Conservation (phyloP, 2,888 invertebrate species). For the Crematogaster levior region DNA sequence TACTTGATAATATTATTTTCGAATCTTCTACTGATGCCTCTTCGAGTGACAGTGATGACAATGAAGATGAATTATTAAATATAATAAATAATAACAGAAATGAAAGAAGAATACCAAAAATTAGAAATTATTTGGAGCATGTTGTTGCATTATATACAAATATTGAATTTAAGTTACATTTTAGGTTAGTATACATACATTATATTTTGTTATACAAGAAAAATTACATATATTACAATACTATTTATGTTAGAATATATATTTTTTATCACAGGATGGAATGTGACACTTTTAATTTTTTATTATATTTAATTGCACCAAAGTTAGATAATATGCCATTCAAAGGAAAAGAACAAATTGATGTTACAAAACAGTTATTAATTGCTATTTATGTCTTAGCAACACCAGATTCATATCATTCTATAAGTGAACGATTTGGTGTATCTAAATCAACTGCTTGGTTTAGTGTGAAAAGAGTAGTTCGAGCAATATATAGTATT, state of each 20-base stretch:
- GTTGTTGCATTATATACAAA: background rate
- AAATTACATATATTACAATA: too few relatives aligned
- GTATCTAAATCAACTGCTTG: background rate
- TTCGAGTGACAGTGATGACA: slow-evolving; percentile 8
- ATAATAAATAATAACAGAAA: slow-evolving; percentile 14
- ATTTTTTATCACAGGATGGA: background rate
- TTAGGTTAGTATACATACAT: too few relatives aligned
- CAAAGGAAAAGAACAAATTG: background rate
- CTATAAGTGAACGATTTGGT: slow-evolving; percentile 3
- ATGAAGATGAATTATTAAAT: slow-evolving; percentile 15
- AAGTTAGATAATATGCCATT: background rate
- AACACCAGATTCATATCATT: background rate
- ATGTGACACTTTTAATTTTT: background rate
- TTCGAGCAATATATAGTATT: background rate
- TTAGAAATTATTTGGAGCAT: background rate
- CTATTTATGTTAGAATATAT: too few relatives aligned
- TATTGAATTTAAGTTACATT: slow-evolving; percentile 9
- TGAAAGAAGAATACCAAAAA: slow-evolving; percentile 1
- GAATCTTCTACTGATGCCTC: slow-evolving; percentile 2
- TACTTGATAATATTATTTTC: slow-evolving; percentile 19
- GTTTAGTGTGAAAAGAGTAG: background rate
- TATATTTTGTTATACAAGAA: too few relatives aligned
- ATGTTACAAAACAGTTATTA: background rate
- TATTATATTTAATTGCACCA: background rate
- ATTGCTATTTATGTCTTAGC: background rate